phyloP scores from a whole-genome alignment of 2,797 vertebrate genomes.

The Galaxias olidus region DNA sequence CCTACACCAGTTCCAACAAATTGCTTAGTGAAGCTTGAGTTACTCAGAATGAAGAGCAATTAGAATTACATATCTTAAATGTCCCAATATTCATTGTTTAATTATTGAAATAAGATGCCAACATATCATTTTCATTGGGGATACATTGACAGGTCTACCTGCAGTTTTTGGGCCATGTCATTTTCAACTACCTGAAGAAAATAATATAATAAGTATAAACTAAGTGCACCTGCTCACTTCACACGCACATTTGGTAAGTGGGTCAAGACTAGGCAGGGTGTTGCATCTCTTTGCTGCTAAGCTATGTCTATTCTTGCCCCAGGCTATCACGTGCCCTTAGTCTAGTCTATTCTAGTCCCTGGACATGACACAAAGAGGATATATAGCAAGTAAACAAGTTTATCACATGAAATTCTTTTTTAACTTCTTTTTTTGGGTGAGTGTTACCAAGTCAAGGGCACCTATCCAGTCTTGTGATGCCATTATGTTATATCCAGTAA shows the following conservation, averaged over 20 bases:
- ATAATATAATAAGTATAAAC: too few relatives aligned
- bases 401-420: slow-evolving; percentile 44
- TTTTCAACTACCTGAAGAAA: too few relatives aligned
- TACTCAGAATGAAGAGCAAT: too few relatives aligned
- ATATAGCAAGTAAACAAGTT: slow-evolving; percentile 54
- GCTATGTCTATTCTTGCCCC: slow-evolving; percentile 69
- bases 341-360: slow-evolving; percentile 55
- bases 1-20: too few relatives aligned
- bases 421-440: slow-evolving; percentile 25
- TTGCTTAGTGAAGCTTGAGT: too few relatives aligned
- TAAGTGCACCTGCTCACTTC: slow-evolving; percentile 64
- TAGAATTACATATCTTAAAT: too few relatives aligned
- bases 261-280: slow-evolving; percentile 67
- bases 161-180: too few relatives aligned
- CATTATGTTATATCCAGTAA: slow-evolving; percentile 23
- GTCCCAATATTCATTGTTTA: too few relatives aligned
- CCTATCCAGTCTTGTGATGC: slow-evolving; percentile 15
- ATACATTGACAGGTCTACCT: background rate
- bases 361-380: slow-evolving; percentile 59
- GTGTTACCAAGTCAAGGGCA: slow-evolving; percentile 23
- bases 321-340: slow-evolving; percentile 53
- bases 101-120: background rate
- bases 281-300: slow-evolving; percentile 66
- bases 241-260: slow-evolving; percentile 68
- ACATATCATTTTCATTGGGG: background rate